Evolutionary conservation across 1,140 invertebrate genomes (phyloP).

Genomic region (Halesus radiatus): DNA sequence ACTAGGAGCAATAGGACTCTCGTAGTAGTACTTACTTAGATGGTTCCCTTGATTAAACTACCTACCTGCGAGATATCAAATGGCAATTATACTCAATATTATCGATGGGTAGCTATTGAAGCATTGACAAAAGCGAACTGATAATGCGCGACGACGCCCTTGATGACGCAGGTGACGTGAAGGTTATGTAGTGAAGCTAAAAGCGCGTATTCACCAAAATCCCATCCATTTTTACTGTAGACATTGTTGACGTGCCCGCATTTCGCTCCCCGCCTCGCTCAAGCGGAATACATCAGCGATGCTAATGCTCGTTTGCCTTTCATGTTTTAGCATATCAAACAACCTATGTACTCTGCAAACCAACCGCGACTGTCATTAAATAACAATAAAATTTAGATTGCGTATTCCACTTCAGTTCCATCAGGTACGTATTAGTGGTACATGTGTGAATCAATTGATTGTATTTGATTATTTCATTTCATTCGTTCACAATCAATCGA

Average conservation of each 20-base stretch:
- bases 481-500: too few species aligned
- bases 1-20: too few species aligned
- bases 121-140: not conserved
- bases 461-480: too few species aligned
- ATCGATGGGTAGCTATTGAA: too few species aligned
- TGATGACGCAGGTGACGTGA: not conserved
- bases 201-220: not conserved
- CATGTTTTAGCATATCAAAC: not conserved
- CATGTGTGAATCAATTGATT: too few species aligned
- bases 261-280: not conserved
- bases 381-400: not conserved
- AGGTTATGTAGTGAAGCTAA: not conserved
- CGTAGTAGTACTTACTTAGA: too few species aligned
- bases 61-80: too few species aligned
- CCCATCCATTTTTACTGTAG: not conserved
- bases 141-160: conserved; percentile 14
- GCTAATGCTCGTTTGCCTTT: conserved; percentile 14
- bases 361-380: not conserved
- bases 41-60: too few species aligned
- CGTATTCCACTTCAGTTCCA: not conserved
- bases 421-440: too few species aligned
- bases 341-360: not conserved
- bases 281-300: conserved; percentile 7
- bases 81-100: too few species aligned
- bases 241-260: conserved; percentile 23